Evolutionary conservation across 2,113 vertebrate genomes (phyloP).

Genomic region (Amia ocellicauda): DNA sequence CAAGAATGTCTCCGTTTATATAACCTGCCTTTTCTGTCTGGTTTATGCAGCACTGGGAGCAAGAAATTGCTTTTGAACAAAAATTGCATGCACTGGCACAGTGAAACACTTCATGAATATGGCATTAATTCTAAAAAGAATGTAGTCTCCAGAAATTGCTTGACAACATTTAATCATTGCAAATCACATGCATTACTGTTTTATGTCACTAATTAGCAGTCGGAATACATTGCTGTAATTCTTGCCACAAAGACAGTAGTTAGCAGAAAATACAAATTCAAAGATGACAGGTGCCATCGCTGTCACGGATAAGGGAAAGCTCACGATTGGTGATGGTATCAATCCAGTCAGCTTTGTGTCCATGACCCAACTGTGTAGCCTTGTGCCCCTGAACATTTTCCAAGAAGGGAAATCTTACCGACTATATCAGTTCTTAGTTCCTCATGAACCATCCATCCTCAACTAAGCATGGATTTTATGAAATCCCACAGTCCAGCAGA

Average conservation of each 20-base stretch:
- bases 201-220: constrained; percentile 15
- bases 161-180: constrained; percentile 9
- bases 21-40: neutral
- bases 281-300: neutral
- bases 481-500: no score
- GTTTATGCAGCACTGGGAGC: constrained; percentile 2
- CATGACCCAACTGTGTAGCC: neutral
- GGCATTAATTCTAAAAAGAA: constrained; percentile 4
- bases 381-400: neutral
- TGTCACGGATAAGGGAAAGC: no score
- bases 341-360: no score
- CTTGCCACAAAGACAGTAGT: neutral
- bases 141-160: constrained; percentile 1
- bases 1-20: neutral
- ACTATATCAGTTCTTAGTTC: no score
- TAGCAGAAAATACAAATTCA: no score
- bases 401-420: neutral
- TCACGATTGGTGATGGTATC: neutral
- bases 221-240: neutral
- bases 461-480: no score
- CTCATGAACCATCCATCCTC: no score
- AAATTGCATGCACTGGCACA: constrained; percentile 16
- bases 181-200: constrained; percentile 11
- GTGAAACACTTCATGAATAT: constrained; percentile 13
- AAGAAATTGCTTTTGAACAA: constrained; percentile 2